Base-by-base conservation (phyloP, 2,113 vertebrate genomes). In the Egretta garzetta region DNA sequence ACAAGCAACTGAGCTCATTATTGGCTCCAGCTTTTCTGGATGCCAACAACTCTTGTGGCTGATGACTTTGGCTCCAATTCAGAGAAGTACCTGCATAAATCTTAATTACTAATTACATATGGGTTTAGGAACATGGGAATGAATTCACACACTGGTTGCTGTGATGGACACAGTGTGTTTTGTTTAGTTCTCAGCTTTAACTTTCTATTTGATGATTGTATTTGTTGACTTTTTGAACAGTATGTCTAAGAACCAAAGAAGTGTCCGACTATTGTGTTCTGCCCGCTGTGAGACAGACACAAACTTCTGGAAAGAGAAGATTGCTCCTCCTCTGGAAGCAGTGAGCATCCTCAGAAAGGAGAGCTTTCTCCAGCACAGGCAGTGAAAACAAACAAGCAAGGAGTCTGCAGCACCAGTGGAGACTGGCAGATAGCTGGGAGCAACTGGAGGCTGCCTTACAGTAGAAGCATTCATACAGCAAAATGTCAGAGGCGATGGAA, bases 71-170 rank as follows among this genome's bases (percentile, higher is more conserved):
- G 96, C 96, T 86, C 30, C 45, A 53, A 47, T 79, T 93, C 95
- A 96, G 95, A 90, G 70, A 82, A 82, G 77, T 86, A 97, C 77
- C 93, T 95, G 96, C 84, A 96, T 95, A 96, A 96, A 96, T 96
- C 95, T 94, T 94, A 91, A 90, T 80, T 93, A 89, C 70, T 91
- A 93, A 95, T 90, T 94, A 93, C 45, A 90, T 24, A 21, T 4
- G 32, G 80, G 43, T 72, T 86, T 73, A 85, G 77, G 45, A 95
- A 87, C 87, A 93, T 23, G 53, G 71, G 35, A 94, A 86, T 66
- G 45, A 93, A 94, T 94, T 94, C 81, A 87, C 26, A 72, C 37
- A 62, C 30, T 49, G 19, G 60, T 58, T 60, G 39, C 70, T 94
- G 63, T 43, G 39, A 58, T 53, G n/a, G 81, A 81, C 89, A 87